phyloP scores from a whole-genome alignment of 2,113 vertebrate species.

The Barbus barbus region DNA sequence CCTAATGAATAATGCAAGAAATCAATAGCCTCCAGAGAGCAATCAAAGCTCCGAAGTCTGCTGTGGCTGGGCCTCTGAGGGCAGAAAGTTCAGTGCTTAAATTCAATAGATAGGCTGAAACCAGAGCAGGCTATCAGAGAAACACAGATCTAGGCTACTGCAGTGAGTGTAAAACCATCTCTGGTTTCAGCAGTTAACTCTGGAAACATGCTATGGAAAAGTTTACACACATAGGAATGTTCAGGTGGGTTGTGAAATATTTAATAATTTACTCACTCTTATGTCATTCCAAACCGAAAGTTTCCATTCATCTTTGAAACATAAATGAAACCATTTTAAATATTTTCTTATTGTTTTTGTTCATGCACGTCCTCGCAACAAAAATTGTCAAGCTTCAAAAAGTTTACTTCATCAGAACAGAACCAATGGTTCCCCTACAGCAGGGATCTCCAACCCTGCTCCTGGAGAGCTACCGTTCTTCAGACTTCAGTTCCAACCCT shows the following conservation, averaged over 20 bases:
- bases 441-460: too few relatives aligned
- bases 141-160: conserved; percentile 26
- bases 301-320: neutral
- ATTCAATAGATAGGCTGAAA: conserved; percentile 56
- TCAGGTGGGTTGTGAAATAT: neutral
- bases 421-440: too few relatives aligned
- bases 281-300: neutral
- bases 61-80: neutral
- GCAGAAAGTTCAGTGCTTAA: conserved; percentile 14
- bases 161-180: conserved; percentile 16
- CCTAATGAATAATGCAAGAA: conserved; percentile 33
- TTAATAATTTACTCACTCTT: neutral
- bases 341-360: neutral
- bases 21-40: conserved; percentile 18
- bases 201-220: neutral
- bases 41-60: conserved; percentile 64
- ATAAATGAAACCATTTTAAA: neutral
- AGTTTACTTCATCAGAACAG: too few relatives aligned
- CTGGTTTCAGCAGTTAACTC: conserved; percentile 43
- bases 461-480: too few relatives aligned
- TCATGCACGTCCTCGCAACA: neutral
- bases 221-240: neutral
- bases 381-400: neutral
- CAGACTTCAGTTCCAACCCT: too few relatives aligned
- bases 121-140: conserved; percentile 53